Evolutionary conservation across 2,797 vertebrate genomes (phyloP).

Genomic region (Chelmon rostratus): DNA sequence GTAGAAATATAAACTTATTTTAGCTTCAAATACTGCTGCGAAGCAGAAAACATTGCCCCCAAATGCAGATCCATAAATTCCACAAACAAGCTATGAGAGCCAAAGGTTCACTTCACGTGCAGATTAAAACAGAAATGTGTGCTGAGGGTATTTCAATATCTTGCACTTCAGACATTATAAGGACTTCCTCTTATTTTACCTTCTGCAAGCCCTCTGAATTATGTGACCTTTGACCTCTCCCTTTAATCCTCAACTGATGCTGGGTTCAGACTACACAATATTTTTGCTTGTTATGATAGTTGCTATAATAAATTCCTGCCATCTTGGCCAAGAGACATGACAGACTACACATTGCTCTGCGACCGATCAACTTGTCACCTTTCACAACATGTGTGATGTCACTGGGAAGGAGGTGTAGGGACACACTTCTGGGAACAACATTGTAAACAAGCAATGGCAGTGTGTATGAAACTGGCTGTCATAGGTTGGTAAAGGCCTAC

Average conservation of each 20-base stretch:
- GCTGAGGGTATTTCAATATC: background rate
- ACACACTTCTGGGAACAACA: no score
- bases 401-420: no score
- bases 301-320: no score
- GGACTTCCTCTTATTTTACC: background rate
- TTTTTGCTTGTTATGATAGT: no score
- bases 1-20: background rate
- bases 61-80: slow-evolving; percentile 74
- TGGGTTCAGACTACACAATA: no score
- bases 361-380: no score
- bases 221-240: slow-evolving; percentile 30
- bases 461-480: no score
- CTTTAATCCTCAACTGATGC: slow-evolving; percentile 8
- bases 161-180: background rate
- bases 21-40: slow-evolving; percentile 22
- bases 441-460: no score
- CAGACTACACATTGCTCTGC: no score
- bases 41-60: slow-evolving; percentile 28
- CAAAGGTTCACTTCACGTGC: background rate
- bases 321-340: no score
- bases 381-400: no score
- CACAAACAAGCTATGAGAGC: slow-evolving; percentile 28
- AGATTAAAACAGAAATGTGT: background rate
- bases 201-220: slow-evolving; percentile 1
- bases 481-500: no score